phyloP scores from a whole-genome alignment of 2,113 vertebrate species.

The Daubentonia madagascariensis region DNA sequence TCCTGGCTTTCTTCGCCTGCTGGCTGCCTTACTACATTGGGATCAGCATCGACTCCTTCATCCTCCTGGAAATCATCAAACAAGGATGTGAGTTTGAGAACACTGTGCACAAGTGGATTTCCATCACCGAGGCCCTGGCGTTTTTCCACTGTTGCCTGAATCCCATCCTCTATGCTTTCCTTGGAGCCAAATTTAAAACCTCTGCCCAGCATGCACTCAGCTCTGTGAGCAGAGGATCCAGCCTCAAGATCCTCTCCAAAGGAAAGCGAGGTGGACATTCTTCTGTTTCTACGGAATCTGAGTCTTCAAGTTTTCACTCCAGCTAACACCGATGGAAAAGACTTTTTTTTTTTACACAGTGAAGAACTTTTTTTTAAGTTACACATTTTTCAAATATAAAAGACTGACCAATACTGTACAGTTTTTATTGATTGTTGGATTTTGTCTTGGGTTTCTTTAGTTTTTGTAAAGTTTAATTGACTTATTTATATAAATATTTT shows the following conservation, averaged over 20 bases:
- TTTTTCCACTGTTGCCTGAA: constrained; percentile 99
- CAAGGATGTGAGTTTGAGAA: constrained; percentile 87
- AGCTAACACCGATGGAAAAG: constrained; percentile 88
- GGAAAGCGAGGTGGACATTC: constrained; percentile 93
- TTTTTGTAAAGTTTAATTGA: constrained; percentile 82
- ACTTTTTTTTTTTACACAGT: constrained; percentile 48
- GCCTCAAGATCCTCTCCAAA: constrained; percentile 95
- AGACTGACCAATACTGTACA: constrained; percentile 89
- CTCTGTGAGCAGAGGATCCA: constrained; percentile 91
- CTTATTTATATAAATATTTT: constrained; percentile 87
- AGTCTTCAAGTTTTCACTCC: constrained; percentile 97
- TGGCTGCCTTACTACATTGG: constrained; percentile 95
- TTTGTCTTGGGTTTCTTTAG: constrained; percentile 83
- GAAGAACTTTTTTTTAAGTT: constrained; percentile 77
- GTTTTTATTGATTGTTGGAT: constrained; percentile 84
- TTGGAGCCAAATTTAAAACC: constrained; percentile 97
- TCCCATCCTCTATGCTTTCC: constrained; percentile 97
- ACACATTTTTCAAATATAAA: constrained; percentile 63
- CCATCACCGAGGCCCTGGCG: constrained; percentile 93
- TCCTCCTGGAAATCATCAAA: constrained; percentile 86
- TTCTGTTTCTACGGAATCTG: constrained; percentile 97
- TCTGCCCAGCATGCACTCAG: constrained; percentile 92
- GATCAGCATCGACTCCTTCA: constrained; percentile 92
- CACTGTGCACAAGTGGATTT: constrained; percentile 91
- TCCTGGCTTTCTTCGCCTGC: constrained; percentile 95